phyloP scores from a whole-genome alignment of 2,888 invertebrate species.

The Girardia tigrina region DNA sequence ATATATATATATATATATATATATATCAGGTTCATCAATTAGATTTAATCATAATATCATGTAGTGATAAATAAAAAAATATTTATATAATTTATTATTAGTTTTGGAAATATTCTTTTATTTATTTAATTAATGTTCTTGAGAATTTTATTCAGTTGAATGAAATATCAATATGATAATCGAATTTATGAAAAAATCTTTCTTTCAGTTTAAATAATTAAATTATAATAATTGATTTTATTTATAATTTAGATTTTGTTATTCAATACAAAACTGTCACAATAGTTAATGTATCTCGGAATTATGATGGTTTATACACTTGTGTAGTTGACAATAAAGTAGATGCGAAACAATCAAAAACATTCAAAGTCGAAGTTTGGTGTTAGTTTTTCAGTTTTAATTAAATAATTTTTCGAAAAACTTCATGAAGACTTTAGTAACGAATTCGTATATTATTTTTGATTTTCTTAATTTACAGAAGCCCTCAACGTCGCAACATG shows the following conservation, averaged over 20 bases:
- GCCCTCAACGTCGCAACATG: too few species aligned
- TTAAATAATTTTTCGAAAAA: background rate
- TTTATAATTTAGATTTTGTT: background rate
- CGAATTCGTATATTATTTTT: too few species aligned
- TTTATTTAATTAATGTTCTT: too few species aligned
- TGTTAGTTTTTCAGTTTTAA: background rate
- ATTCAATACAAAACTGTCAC: background rate
- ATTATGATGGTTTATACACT: background rate
- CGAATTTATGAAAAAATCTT: background rate
- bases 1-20: too few species aligned
- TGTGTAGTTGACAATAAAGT: conserved; percentile 8
- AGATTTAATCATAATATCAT: too few species aligned
- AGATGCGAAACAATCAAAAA: background rate
- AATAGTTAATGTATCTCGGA: background rate
- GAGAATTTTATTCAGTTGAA: too few species aligned
- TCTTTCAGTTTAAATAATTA: conserved; percentile 16
- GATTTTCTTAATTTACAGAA: too few species aligned
- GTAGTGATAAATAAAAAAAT: too few species aligned
- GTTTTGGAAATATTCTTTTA: too few species aligned
- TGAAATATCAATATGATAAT: background rate
- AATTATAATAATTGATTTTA: background rate
- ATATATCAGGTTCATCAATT: too few species aligned
- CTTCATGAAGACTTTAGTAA: too few species aligned
- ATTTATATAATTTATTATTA: too few species aligned
- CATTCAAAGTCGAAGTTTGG: background rate